Conservation (phyloP, 2,797 vertebrate genomes). For the Myotis vivesi region DNA sequence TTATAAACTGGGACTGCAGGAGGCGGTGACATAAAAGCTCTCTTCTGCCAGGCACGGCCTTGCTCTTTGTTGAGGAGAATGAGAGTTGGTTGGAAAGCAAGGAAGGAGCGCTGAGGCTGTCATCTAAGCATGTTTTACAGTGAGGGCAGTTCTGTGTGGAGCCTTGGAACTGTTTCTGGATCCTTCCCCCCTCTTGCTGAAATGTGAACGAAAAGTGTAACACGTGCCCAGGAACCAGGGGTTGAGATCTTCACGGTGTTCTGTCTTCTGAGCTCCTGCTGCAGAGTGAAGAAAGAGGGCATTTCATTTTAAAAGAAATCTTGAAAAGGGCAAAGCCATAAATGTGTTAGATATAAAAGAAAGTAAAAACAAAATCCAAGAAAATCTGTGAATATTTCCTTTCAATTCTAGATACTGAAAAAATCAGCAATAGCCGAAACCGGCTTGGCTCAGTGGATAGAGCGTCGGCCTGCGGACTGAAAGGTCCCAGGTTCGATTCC, state of each 20-base stretch:
- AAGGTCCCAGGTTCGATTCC: too few relatives aligned
- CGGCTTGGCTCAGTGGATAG: too few relatives aligned
- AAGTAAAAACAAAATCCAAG: not conserved
- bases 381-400: not conserved
- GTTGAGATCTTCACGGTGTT: not conserved
- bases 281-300: not conserved
- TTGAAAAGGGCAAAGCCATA: conserved; percentile 21
- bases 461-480: too few relatives aligned
- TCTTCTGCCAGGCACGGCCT: not conserved
- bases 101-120: not conserved
- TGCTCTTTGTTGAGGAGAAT: not conserved
- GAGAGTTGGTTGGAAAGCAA: not conserved
- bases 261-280: not conserved
- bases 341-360: not conserved
- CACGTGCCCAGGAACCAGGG: not conserved
- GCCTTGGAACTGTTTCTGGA: not conserved
- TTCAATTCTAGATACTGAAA: not conserved
- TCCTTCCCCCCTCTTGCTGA: not conserved
- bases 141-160: not conserved
- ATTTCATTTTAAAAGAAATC: not conserved
- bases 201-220: not conserved
- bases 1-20: not conserved
- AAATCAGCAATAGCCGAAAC: not conserved
- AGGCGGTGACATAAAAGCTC: conserved; percentile 3
- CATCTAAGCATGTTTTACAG: not conserved